Conservation (phyloP, 2,888 invertebrate species). For the Liposcelis brunnea region DNA sequence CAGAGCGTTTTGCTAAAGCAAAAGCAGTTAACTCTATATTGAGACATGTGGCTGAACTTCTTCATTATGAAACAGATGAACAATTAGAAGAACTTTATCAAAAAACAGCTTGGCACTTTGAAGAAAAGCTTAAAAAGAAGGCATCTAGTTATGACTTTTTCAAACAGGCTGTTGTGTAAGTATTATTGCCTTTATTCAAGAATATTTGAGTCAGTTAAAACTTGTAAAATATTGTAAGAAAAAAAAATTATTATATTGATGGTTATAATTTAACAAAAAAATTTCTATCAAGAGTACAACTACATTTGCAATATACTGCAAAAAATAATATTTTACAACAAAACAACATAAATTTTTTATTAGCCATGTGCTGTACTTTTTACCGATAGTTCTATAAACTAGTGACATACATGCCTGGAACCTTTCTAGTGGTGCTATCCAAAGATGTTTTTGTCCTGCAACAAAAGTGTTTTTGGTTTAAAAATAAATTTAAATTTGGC, state of each 20-base stretch:
- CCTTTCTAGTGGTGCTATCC: too few species aligned
- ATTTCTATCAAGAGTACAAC: too few species aligned
- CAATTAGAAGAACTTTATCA: conserved; percentile 89
- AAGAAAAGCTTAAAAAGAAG: conserved; percentile 90
- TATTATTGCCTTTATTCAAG: too few species aligned
- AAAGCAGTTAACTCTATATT: conserved; percentile 97
- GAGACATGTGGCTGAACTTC: conserved; percentile 88
- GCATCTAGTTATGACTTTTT: conserved; percentile 96
- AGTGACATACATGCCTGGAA: too few species aligned
- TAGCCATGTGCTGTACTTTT: too few species aligned
- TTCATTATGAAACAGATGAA: conserved; percentile 78
- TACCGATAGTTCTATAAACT: too few species aligned
- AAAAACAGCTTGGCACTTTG: conserved; percentile 96
- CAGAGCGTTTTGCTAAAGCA: conserved; percentile 94
- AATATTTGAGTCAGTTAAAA: too few species aligned
- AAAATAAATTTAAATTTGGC: background rate
- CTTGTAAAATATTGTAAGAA: too few species aligned
- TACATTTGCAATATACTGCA: too few species aligned
- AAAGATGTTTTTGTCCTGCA: too few species aligned
- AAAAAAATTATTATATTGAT: conserved; percentile 8
- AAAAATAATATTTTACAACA: background rate
- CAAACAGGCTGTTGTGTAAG: conserved; percentile 92
- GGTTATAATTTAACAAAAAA: background rate
- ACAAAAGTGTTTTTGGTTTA: too few species aligned
- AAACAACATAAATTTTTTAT: too few species aligned